A percentile compares a stretch with the other conserved stretches of the same genome.
These are phyloP conservation scores for Chloroceryle amazona DNA, from an alignment of 2,797 vertebrate species.

Conservation along the genomic window DNA sequence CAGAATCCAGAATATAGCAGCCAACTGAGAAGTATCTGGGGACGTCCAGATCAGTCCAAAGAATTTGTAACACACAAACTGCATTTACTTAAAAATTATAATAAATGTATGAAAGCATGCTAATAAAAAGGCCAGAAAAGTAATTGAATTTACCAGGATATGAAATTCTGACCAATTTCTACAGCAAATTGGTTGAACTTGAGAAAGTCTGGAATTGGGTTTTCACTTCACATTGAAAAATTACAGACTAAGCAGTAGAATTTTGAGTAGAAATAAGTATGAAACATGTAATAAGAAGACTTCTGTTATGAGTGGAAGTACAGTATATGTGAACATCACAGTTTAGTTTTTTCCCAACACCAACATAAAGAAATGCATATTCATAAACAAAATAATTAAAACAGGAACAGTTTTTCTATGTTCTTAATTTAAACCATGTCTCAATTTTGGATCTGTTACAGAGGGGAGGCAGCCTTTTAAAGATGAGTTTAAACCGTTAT, in stretches of 20 bases:
- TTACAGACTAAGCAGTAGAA: not conserved
- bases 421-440: not conserved
- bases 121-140: constrained; percentile 14
- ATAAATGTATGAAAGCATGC: constrained; percentile 52
- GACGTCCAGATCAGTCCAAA: constrained; percentile 60
- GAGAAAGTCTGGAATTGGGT: not conserved
- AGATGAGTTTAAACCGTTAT: not conserved
- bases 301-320: not conserved
- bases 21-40: constrained; percentile 59
- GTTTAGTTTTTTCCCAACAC: not conserved
- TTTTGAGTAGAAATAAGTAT: not conserved
- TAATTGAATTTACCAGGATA: not conserved
- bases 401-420: not conserved
- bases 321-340: not conserved
- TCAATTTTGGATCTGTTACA: not conserved
- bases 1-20: constrained; percentile 63
- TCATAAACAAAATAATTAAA: not conserved
- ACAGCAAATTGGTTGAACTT: not conserved
- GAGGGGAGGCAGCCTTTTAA: not conserved
- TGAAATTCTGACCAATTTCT: constrained; percentile 11
- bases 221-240: constrained; percentile 17
- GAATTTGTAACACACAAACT: constrained; percentile 57
- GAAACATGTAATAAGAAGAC: not conserved
- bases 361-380: not conserved
- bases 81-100: constrained; percentile 61